These are phyloP conservation scores for Lacerta agilis DNA, from an alignment of 2,797 vertebrate genomes.

Conservation along the genomic window DNA sequence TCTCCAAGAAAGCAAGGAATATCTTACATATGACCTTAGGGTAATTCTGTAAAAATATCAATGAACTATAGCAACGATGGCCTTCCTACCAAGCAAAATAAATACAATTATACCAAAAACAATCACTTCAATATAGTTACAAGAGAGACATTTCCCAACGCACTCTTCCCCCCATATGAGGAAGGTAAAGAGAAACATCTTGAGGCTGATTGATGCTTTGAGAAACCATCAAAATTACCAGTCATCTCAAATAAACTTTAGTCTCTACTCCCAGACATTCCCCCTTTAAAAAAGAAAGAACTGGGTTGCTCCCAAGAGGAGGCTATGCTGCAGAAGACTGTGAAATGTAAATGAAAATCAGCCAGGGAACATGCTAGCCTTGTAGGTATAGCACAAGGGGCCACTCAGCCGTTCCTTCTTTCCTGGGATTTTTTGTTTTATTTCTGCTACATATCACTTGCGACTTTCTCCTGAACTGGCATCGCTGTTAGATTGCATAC, in stretches of 20 bases:
- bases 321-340: too few species aligned
- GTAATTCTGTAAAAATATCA: conserved; percentile 80
- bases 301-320: background rate
- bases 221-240: conserved; percentile 74
- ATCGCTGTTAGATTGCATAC: background rate
- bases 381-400: background rate
- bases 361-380: background rate
- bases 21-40: conserved; percentile 77
- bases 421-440: background rate
- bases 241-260: conserved; percentile 78
- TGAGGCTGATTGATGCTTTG: conserved; percentile 73
- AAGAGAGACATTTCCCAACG: conserved; percentile 53
- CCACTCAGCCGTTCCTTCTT: background rate
- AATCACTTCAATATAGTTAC: conserved; percentile 73
- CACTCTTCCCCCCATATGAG: conserved; percentile 62
- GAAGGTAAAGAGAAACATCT: conserved; percentile 62
- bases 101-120: conserved; percentile 72
- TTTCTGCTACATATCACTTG: background rate
- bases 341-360: background rate
- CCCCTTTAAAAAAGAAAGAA: background rate
- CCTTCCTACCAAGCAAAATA: conserved; percentile 77
- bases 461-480: background rate
- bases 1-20: conserved; percentile 72
- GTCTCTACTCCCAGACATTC: conserved; percentile 64
- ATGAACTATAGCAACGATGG: conserved; percentile 79